These are phyloP conservation scores for Centropus unirufus DNA, from an alignment of 2,113 vertebrate genomes.

Conservation along the genomic window DNA sequence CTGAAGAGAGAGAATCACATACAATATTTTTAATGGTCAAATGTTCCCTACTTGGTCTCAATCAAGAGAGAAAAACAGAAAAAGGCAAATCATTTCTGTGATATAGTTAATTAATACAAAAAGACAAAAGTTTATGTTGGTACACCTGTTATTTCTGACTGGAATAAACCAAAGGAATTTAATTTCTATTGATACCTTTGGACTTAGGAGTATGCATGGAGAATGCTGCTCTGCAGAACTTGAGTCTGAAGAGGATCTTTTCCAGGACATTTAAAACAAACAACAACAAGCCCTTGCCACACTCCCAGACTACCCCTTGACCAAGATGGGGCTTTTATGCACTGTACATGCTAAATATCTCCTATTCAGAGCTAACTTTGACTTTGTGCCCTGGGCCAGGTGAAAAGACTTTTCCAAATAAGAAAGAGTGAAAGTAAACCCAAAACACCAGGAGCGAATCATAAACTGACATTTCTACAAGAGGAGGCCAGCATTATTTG, in stretches of 20 bases:
- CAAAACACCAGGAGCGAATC: not conserved
- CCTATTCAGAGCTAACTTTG: conserved; percentile 62
- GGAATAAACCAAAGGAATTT: not conserved
- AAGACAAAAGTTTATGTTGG: not conserved
- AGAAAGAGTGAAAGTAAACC: not conserved
- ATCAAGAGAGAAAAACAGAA: not conserved
- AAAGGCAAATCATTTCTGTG: not conserved
- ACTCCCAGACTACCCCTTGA: conserved; percentile 21
- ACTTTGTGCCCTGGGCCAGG: conserved; percentile 72
- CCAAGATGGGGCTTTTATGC: conserved; percentile 31
- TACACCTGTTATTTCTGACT: not conserved
- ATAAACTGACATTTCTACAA: conserved; percentile 29
- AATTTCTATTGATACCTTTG: not conserved
- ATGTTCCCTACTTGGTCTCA: not conserved
- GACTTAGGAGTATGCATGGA: not conserved
- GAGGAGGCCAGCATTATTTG: not conserved
- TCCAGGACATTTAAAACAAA: conserved; percentile 54
- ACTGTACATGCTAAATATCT: conserved; percentile 68
- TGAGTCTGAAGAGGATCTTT: not conserved
- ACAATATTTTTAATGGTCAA: not conserved
- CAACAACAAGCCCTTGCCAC: conserved; percentile 30
- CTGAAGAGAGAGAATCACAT: not conserved
- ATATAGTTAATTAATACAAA: not conserved
- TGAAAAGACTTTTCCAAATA: conserved; percentile 72
- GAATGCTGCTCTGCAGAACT: not conserved